Evolutionary conservation across 2,888 invertebrate species (phyloP).

Genomic region (Xestoiulus laeticollis): DNA sequence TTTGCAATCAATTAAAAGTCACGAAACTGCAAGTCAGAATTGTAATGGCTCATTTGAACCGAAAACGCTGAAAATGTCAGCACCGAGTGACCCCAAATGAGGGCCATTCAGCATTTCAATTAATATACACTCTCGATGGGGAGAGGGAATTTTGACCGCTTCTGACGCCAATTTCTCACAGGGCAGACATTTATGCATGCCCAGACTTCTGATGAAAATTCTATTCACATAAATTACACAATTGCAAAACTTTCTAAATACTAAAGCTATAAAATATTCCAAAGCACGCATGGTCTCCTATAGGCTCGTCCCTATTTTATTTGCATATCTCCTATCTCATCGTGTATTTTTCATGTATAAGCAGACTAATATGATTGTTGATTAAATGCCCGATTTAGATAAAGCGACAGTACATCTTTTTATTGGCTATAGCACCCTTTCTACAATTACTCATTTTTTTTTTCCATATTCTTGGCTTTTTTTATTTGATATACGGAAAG

Average conservation of each 20-base stretch:
- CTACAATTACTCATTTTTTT: not conserved
- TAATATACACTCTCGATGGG: not conserved
- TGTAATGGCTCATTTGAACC: not conserved
- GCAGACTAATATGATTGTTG: slow-evolving; percentile 15
- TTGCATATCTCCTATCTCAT: slow-evolving; percentile 34
- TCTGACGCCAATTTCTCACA: not conserved
- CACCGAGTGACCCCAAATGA: not conserved
- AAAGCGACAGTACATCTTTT: not conserved
- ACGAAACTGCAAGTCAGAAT: slow-evolving; percentile 20
- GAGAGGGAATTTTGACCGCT: not conserved
- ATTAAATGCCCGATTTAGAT: slow-evolving; percentile 1
- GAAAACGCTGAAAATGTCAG: slow-evolving; percentile 31
- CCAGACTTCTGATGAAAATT: not conserved
- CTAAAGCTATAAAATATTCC: not conserved
- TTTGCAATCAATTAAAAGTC: not conserved
- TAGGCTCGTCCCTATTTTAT: not conserved
- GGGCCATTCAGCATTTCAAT: not conserved
- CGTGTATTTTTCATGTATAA: not conserved
- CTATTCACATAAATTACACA: not conserved
- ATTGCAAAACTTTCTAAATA: not conserved
- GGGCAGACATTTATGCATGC: not conserved
- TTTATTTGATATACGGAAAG: not conserved
- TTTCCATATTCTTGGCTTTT: not conserved
- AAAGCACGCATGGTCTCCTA: not conserved
- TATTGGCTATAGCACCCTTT: not conserved